These are phyloP conservation scores for Ataeniobius toweri DNA, from an alignment of 2,797 vertebrate genomes.

Conservation along the genomic window DNA sequence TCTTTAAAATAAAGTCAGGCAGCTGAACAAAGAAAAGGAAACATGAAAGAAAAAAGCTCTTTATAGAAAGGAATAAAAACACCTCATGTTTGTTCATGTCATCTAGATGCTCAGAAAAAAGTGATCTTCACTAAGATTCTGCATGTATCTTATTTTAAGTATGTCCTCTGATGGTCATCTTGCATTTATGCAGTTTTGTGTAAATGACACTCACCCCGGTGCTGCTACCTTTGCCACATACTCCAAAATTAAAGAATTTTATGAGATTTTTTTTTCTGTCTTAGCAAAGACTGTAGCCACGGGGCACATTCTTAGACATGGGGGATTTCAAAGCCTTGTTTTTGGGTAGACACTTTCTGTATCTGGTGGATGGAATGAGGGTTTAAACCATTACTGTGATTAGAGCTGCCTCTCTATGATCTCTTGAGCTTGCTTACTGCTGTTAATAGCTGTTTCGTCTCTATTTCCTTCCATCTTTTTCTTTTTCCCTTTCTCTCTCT, in stretches of 20 bases:
- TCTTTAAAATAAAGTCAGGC: slow-evolving; percentile 34
- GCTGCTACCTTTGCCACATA: slow-evolving; percentile 52
- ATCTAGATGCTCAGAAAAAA: neutral
- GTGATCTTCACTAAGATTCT: too few relatives aligned
- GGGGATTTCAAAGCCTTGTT: slow-evolving; percentile 77
- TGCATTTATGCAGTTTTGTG: slow-evolving; percentile 22
- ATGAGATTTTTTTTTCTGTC: slow-evolving; percentile 43
- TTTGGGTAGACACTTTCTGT: slow-evolving; percentile 75
- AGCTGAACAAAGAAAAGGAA: slow-evolving; percentile 30
- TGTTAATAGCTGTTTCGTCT: slow-evolving; percentile 83
- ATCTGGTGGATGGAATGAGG: slow-evolving; percentile 78
- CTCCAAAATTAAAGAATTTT: slow-evolving; percentile 63
- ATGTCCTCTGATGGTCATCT: slow-evolving; percentile 28
- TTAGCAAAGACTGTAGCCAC: slow-evolving; percentile 65
- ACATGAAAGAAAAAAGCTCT: slow-evolving; percentile 32
- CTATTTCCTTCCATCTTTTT: slow-evolving; percentile 77
- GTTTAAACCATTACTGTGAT: slow-evolving; percentile 83
- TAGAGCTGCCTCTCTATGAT: slow-evolving; percentile 83
- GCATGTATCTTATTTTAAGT: neutral
- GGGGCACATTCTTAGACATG: slow-evolving; percentile 75
- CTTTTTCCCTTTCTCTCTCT: slow-evolving; percentile 61
- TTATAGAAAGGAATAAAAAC: slow-evolving; percentile 34
- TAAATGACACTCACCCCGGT: slow-evolving; percentile 45
- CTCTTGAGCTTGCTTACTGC: slow-evolving; percentile 83
- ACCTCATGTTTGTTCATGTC: neutral